Evolutionary conservation across 92 coral and sea anemone genomes (phyloP), one percentile per base, ranked within the genome.

Genomic region (Umimayanthus chanpuru): DNA sequence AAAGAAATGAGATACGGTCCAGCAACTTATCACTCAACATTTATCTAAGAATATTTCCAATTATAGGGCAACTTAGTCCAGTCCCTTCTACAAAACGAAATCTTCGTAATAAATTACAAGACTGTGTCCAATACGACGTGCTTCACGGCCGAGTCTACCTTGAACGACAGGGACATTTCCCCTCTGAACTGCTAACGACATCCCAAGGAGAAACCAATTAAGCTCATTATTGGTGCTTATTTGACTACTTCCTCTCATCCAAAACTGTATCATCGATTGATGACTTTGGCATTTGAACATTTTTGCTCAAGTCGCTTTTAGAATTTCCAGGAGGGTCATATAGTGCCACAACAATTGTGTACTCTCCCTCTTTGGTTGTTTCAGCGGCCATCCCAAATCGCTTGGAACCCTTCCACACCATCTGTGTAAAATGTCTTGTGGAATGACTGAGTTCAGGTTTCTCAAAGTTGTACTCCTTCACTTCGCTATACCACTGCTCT

Each of bases 291-390:
- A 82, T 70, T 41, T 86, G 88, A 26, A 95, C 91, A 77, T 95
- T 95, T 30, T 72, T 77, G 58, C 50, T 90, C 79, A 88, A 88
- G 43, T 88, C 73, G 4, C 86, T 80, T 71, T 89, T 90, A 4
- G 81, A 85, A 68, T 95, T 93, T 21, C 98, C 98, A 43, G 98
- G 96, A 6, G 98, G 98, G 44, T 90, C 94, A 50, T 95, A 95
- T 32, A 95, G 89, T 21, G 98, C 98, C 15, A 95, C 96, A 28
- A 95, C 98, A 84, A 87, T 89, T 11, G 93, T 92, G 36, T 88
- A 88, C 53, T 92, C 85, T 71, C 89, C 89, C 32, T 74, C 92
- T 20, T 39, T 74, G 30, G 90, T 90, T 85, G 86, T 91, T 11
- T 94, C 94, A 41, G 89, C 89, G 20, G 96, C 98, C 72, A 95